phyloP scores from a whole-genome alignment of 2,113 vertebrate species.

The Anas platyrhynchos region DNA sequence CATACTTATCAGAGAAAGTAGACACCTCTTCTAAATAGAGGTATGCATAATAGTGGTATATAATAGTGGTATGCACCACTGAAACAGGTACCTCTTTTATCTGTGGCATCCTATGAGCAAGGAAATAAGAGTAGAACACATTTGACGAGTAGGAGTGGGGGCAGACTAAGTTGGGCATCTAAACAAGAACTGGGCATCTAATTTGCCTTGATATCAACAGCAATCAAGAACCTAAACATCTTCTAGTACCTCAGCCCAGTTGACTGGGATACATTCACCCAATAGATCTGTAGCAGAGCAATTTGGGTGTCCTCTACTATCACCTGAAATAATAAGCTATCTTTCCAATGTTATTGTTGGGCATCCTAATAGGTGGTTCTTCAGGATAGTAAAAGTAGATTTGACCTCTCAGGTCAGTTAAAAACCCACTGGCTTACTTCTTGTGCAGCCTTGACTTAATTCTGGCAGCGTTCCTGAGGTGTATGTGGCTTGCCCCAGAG shows the following conservation, averaged over 20 bases:
- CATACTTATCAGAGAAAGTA: background rate
- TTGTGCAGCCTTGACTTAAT: background rate
- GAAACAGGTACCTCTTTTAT: constrained; percentile 6
- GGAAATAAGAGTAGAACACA: constrained; percentile 12
- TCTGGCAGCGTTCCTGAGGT: background rate
- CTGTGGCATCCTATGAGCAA: background rate
- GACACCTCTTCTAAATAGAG: background rate
- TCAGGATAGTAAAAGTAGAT: background rate
- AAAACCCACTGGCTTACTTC: background rate
- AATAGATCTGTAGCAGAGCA: background rate
- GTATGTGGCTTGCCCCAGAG: background rate
- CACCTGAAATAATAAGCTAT: background rate
- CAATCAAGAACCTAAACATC: background rate
- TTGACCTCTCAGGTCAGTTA: background rate
- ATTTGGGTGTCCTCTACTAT: background rate
- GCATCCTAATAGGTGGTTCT: background rate
- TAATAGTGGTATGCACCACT: background rate
- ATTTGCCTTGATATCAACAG: constrained; percentile 10
- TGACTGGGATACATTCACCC: background rate
- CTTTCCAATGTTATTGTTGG: background rate
- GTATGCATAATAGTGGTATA: no score
- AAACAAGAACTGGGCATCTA: background rate
- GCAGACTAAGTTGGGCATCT: background rate
- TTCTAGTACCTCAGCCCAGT: background rate
- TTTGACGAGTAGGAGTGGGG: constrained; percentile 3